Base-by-base conservation (phyloP, 2,888 invertebrate genomes). In the Stomorhina lunata region DNA sequence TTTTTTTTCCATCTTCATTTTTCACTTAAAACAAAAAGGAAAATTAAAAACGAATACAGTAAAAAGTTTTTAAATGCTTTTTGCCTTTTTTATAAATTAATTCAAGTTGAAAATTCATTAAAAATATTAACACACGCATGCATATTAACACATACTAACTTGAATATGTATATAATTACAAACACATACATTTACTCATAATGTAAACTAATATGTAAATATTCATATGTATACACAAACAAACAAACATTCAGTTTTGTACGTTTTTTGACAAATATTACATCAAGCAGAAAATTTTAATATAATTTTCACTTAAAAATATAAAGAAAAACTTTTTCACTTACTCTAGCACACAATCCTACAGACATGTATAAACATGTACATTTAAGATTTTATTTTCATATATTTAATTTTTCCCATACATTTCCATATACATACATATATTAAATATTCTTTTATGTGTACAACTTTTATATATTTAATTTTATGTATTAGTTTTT, bases 281-380 rank as follows among this genome's bases (percentile, higher is more conserved):
- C 88, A 87, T 89, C 87, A 89, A 88, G 89, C 86, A 86, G 85
- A 88, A 88, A 89, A 89, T 89, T 89, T 89, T 89, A 89, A 89
- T 89, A 88, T 89, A 89, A 89, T 89, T 89, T 89, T 88, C 88
- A 89, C 90, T 89, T 89, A 89, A 89, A 82, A 89, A 82, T 88
- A 88, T 89, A 80, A 88, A 87, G 86, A 86, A 84, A 86, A 86
- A 84, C 73, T 85, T 85, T 84, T 84, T 80, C 68, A 73, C 81
- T 84, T 84, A 84, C 55, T 48, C 68, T 22, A 85, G 85, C 86
- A 75, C 82, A 75, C 71, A 69, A 20, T 29, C 65, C 32, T 37
- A 69, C 55, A 40, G 37, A 32, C 40, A 22, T 29, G n/a, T 12
- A 12, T 9, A 86, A 86, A 85, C 84, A 83, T 83, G 71, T 85